Base-by-base conservation (phyloP, 2,113 vertebrate genomes). In the Balaeniceps rex region DNA sequence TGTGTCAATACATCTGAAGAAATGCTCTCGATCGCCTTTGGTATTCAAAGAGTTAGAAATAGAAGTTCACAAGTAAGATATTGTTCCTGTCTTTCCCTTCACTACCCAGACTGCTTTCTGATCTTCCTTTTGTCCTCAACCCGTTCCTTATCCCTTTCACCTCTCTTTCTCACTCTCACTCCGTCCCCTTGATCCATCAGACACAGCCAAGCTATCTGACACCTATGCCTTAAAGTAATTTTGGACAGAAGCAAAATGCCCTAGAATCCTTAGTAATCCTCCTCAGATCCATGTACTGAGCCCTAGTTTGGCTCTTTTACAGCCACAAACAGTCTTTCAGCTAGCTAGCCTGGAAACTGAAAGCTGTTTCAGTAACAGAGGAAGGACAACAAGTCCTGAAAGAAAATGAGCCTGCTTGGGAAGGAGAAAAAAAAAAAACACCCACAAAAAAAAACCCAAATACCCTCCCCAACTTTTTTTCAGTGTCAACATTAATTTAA, bases 241-340 rank as follows among this genome's bases (percentile, higher is more conserved):
- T 98, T 97, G 97, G 97, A 98, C 98, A 97, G 97, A 98, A 97
- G 97, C 96, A 97, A 98, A 98, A 97, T 97, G 97, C 97, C 95
- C 93, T 88, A 83, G 97, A 98, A 98, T 98, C 98, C 98, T 97
- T 96, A 97, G 98, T 98, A 98, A 98, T 98, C 98, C 96, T 44
- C 82, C 93, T 98, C 97, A 98, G 98, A 98, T 98, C 97, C 97
- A 89, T 83, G 97, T 96, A 96, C 97, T 98, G 98, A 98, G 98
- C 93, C 34, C 89, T 23, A 22, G 95, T 95, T 97, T 98, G 98
- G 96, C 97, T 98, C 91, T 98, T 97, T 94, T 96, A 94, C 94
- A 97, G 97, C 94, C 97, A 95, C 97, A 93, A 96, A 96, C 97
- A 93, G 83, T 91, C 95, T 98, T 97, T 95, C 95, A 90, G 95